Conservation (phyloP, 1,140 invertebrate genomes). For the Atta cephalotes region DNA sequence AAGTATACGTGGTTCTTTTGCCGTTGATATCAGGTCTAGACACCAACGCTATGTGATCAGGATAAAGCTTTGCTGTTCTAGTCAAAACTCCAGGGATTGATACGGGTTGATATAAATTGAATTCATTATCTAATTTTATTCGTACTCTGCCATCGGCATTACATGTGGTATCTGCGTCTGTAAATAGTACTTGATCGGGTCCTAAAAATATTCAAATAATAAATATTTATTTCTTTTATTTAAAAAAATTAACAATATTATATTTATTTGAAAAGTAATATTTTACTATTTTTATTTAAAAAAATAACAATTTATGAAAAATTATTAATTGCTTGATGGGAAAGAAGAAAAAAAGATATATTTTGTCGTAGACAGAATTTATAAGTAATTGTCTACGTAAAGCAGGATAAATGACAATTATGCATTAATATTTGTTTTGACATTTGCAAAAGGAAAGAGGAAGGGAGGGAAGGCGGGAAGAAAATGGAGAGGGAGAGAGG, state of each 20-base stretch:
- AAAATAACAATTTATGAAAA: background rate
- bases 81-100: slow-evolving; percentile 93
- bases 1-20: slow-evolving; percentile 88
- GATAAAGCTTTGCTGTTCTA: slow-evolving; percentile 89
- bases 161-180: slow-evolving; percentile 87
- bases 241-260: too few relatives aligned
- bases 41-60: slow-evolving; percentile 90
- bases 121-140: slow-evolving; percentile 88
- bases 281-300: background rate
- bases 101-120: slow-evolving; percentile 88
- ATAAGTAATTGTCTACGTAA: background rate
- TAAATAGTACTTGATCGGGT: slow-evolving; percentile 90
- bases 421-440: background rate
- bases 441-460: background rate
- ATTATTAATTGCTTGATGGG: background rate
- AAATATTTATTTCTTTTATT: background rate
- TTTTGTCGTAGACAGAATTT: background rate
- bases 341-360: background rate
- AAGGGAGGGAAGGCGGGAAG: too few relatives aligned
- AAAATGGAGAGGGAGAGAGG: too few relatives aligned
- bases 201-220: slow-evolving; percentile 84
- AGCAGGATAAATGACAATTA: background rate
- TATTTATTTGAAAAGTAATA: too few relatives aligned
- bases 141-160: slow-evolving; percentile 89
- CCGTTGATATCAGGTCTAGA: slow-evolving; percentile 88